Base-by-base conservation (phyloP, 1,140 invertebrate species). In the Bombus huntii region DNA sequence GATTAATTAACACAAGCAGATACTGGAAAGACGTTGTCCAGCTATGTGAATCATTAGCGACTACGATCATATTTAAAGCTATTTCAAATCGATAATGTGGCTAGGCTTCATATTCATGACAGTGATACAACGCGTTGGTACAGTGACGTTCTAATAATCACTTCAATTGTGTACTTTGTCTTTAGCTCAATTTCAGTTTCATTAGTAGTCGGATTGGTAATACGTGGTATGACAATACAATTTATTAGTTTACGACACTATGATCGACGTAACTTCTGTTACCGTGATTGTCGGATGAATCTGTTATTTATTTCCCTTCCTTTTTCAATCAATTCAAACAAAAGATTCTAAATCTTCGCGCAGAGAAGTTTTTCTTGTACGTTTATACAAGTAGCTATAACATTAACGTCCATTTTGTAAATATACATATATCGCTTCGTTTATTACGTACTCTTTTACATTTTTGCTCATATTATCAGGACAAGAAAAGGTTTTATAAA, bases 1-100 rank as follows among this genome's bases (percentile, higher is more conserved):
- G 71, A 68, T 78, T 89, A 89, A 89, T 89, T 85, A 85, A 85
- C 62, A 72, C 80, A 72, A 57, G 68, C 77, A 59, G 75, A 85
- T 73, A 72, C 59, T 75, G 62, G 87, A 88, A 78, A 66, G 65
- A 71, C 71, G 78, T 68, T 82, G 77, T 47, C 68, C 59, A 81
- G 73, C 57, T 53, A 66, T 73, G 74, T 68, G 79, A 83, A 80
- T 88, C 85, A 88, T 86, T 88, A 86, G 75, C 66, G 53, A 82
- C 59, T 53, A 66, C 25, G 10, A 28, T 2, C 71, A 68, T 31
- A 10, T 42, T 73, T 68, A 42, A 74, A 66, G 39, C 62, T 39
- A 71, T 47, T 76, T 42, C 59, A 53, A 68, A 10, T 39, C 72
- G 81, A 76, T 76, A 66, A 83, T 66, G 13, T 57, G 18, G 39